Evolutionary conservation across 2,888 invertebrate genomes (phyloP).

Genomic region (Colostygia pectinataria): DNA sequence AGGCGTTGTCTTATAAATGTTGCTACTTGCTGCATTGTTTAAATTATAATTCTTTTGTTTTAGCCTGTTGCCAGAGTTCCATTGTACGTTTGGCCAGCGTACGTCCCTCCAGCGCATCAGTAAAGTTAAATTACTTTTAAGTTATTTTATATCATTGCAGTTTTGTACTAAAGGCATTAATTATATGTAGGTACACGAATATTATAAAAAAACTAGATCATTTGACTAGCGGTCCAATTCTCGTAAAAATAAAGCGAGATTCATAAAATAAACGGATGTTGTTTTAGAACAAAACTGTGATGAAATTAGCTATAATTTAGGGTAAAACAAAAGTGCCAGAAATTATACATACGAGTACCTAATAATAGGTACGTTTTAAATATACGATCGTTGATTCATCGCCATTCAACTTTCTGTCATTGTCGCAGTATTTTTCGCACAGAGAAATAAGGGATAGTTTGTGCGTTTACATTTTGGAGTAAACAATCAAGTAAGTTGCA

Average conservation of each 20-base stretch:
- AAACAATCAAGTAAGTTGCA: too few relatives aligned
- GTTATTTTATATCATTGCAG: slow-evolving; percentile 21
- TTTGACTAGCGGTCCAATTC: too few relatives aligned
- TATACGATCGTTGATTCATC: slow-evolving; percentile 1
- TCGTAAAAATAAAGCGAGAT: too few relatives aligned
- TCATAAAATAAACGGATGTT: background rate
- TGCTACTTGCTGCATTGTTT: too few relatives aligned
- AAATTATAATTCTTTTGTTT: slow-evolving; percentile 31
- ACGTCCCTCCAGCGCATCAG: slow-evolving; percentile 61
- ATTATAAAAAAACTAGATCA: too few relatives aligned
- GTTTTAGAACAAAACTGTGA: slow-evolving; percentile 50
- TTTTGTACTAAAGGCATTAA: slow-evolving; percentile 10
- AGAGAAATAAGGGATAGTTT: background rate
- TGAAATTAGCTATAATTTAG: slow-evolving; percentile 56
- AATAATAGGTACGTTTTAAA: slow-evolving; percentile 21
- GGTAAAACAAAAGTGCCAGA: slow-evolving; percentile 74
- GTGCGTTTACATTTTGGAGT: too few relatives aligned
- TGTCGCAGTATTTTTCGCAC: background rate
- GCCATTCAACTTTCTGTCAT: background rate
- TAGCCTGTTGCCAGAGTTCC: slow-evolving; percentile 55
- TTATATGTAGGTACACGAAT: too few relatives aligned
- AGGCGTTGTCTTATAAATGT: too few relatives aligned
- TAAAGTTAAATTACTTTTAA: slow-evolving; percentile 35
- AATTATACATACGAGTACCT: slow-evolving; percentile 26
- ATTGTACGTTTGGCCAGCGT: slow-evolving; percentile 67